Conservation (phyloP, 2,113 vertebrate genomes). For the Sprattus sprattus region DNA sequence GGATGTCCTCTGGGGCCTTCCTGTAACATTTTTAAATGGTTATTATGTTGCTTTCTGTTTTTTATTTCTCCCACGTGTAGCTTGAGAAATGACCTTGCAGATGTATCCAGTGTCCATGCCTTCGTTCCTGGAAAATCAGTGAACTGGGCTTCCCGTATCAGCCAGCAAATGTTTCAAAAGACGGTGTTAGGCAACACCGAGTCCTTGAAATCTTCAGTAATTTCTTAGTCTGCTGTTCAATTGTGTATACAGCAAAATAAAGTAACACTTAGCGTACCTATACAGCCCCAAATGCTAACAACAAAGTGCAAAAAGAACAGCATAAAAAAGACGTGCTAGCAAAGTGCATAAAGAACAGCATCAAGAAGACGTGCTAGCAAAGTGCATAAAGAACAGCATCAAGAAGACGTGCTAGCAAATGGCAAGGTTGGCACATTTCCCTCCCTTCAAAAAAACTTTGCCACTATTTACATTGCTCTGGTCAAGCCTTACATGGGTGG, state of each 20-base stretch:
- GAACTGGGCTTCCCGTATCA: neutral
- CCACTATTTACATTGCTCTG: slow-evolving; percentile 1
- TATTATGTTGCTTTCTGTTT: neutral
- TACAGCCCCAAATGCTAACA: too few relatives aligned
- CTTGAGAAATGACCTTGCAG: neutral
- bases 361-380: neutral
- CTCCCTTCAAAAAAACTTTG: neutral
- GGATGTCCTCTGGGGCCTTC: neutral
- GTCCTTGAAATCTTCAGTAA: neutral
- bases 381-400: neutral
- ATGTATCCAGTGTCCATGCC: neutral
- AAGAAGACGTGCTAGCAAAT: neutral
- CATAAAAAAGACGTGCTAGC: neutral
- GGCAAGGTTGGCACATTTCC: neutral
- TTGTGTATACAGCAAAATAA: neutral
- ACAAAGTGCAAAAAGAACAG: neutral
- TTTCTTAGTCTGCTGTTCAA: neutral
- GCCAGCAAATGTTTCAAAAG: neutral
- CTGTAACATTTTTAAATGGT: neutral
- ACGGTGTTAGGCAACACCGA: neutral
- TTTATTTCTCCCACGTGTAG: neutral
- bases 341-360: too few relatives aligned
- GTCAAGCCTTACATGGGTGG: slow-evolving; percentile 3
- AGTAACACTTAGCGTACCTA: neutral
- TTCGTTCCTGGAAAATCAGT: neutral